phyloP scores from a whole-genome alignment of 2,113 vertebrate species.

The Pelusios castaneus region DNA sequence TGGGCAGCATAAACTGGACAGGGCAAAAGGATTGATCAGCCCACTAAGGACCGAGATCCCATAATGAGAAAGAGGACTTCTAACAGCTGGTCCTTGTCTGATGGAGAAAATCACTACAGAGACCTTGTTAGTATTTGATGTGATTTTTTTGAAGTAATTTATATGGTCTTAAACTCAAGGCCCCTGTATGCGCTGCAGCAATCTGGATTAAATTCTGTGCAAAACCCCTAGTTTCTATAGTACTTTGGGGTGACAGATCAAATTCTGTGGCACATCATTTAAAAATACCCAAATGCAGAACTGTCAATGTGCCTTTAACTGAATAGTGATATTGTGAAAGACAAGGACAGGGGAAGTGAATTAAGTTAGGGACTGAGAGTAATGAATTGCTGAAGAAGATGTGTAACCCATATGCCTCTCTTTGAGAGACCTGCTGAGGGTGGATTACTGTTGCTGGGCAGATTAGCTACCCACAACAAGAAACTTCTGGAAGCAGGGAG shows the following conservation, averaged over 20 bases:
- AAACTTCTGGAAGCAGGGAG: too few relatives aligned
- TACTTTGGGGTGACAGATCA: not conserved
- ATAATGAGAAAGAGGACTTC: not conserved
- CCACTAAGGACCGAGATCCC: not conserved
- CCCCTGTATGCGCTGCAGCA: rapidly evolving
- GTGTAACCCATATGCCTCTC: too few relatives aligned
- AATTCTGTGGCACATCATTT: not conserved
- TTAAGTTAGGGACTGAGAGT: slow-evolving; percentile 17
- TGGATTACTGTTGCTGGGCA: too few relatives aligned
- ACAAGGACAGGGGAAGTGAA: not conserved
- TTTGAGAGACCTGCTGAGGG: too few relatives aligned
- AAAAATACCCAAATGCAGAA: not conserved
- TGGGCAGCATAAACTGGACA: not conserved
- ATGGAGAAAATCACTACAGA: not conserved
- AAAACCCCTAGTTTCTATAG: not conserved
- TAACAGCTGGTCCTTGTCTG: not conserved
- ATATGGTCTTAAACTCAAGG: rapidly evolving
- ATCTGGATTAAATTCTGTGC: not conserved
- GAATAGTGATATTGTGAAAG: not conserved
- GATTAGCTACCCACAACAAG: too few relatives aligned
- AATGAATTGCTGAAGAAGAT: not conserved
- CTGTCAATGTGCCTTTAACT: not conserved
- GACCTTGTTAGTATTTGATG: not conserved
- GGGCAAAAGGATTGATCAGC: not conserved
- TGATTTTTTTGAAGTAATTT: too few relatives aligned